Evolutionary conservation across 2,888 invertebrate species (phyloP), one percentile per base, ranked within the genome.

Genomic region (Ceramica pisi): DNA sequence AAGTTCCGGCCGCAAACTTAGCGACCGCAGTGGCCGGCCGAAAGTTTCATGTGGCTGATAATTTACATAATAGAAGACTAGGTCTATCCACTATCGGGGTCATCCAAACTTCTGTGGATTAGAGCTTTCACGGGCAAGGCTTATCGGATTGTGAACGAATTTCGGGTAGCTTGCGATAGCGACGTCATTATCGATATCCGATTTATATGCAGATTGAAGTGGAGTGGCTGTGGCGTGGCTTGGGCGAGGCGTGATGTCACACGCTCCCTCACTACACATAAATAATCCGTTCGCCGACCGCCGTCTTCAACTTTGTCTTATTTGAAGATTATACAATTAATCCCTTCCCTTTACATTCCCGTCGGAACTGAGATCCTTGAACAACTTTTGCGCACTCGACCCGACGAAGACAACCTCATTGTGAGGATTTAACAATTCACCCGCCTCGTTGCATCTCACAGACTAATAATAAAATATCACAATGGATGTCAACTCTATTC

Each of bases 141-240:
- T 96, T 95, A 95, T 95, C 95, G 94, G 94, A 94, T 95, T 95
- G 94, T 91, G 94, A 94, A 93, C 92, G 94, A 94, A 94, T 94
- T 95, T 94, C 89, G 92, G 94, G 91, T 92, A 93, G 92, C 94
- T 95, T 93, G 92, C 92, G 93, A 94, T 93, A 90, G 93, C 92
- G 92, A 93, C 93, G 93, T 94, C 94, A 95, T 95, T 95, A 95
- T 94, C 94, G 94, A 93, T 94, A 95, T 94, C 94, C 96, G 95
- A 96, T 96, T 95, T 96, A 96, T 95, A 96, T 96, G 96, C 95
- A 96, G 95, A 96, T 96, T 94, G 91, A 85, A 92, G 90, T 91
- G 92, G 92, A 94, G 92, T 90, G 90, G 88, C 85, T 84, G 86
- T 81, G 84, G 86, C 82, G 86, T 88, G 88, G 89, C 83, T 86